These are phyloP conservation scores for Plectus sambesii DNA, from an alignment of 1,140 invertebrate species.

Conservation along the genomic window DNA sequence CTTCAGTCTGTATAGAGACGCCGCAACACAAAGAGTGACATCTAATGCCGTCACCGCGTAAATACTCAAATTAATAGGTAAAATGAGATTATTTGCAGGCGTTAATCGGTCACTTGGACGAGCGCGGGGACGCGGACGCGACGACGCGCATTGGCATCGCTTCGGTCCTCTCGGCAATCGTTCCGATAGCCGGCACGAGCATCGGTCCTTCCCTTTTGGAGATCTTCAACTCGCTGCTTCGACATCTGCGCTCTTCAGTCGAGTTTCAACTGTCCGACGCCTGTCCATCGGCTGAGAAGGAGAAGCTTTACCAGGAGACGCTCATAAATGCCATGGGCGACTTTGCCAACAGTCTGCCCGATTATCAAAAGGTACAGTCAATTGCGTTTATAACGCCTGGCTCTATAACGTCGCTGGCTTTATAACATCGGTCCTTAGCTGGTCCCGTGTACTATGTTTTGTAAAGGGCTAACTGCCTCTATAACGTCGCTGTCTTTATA, in stretches of 20 bases:
- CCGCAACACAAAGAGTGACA: no score
- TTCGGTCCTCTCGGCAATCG: constrained; percentile 84
- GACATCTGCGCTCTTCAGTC: constrained; percentile 75
- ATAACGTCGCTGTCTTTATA: no score
- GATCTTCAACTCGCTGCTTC: constrained; percentile 88
- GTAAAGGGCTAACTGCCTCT: no score
- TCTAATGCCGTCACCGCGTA: no score
- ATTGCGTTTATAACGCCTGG: no score
- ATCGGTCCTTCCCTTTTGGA: constrained; percentile 88
- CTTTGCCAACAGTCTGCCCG: constrained; percentile 93
- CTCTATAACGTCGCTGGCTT: no score
- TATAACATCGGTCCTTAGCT: no score
- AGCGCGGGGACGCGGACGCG: constrained; percentile 58
- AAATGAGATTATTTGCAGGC: constrained; percentile 41
- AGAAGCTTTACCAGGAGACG: constrained; percentile 65
- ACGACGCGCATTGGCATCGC: constrained; percentile 82
- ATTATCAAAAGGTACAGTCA: constrained; percentile 90
- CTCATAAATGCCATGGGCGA: constrained; percentile 91
- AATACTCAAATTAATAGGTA: no score
- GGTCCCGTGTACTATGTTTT: no score
- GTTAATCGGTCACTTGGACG: constrained; percentile 50
- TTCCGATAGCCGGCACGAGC: constrained; percentile 71
- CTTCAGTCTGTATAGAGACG: no score
- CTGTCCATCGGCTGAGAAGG: constrained; percentile 47
- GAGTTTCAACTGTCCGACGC: constrained; percentile 50